Evolutionary conservation across 2,113 vertebrate genomes (phyloP), one percentile per base, ranked within the genome.

Genomic region (Zapornia atra): DNA sequence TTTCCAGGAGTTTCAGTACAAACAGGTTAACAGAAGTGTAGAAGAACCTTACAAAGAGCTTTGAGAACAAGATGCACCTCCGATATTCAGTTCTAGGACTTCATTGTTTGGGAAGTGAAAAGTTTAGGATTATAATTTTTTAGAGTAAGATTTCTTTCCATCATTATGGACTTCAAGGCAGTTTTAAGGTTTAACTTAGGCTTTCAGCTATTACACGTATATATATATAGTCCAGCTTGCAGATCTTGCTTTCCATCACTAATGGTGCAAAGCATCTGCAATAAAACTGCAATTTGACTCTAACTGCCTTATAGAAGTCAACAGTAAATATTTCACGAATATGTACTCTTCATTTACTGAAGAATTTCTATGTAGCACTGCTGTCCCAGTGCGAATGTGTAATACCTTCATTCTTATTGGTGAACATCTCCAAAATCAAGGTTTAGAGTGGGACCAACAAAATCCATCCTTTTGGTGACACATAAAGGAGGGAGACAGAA

Each of bases 401-500:
- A 91, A 64, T 59, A 29, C 10, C 22, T 79, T 79, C 4, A 16
- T 81, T 86, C 50, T 72, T 61, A 17, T 5, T 77, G 40, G 22
- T 56, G 29, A 78, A 24, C 7, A 26, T 72, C 48, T 83, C 29
- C 24, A 86, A 33, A 93, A 50, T 36, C 21, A 57, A 70, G 17
- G 20, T 70, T 70, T 57, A 34, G 3, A 65, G 31, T 15, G 9
- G 19, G 8, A 76, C 21, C 6, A 6, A 15, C 1, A 2, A 70
- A 91, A 57, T 60, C 11, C 10, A 60, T n/a, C 7, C 22, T 69
- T 73, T 65, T 0, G 1, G 19, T 72, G 38, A 38, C 1, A 2
- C 0, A 0, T 59, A 46, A 59, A 65, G 12, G 19, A 64, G 18
- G 38, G 7, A 63, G 20, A 33, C 9, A 46, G 15, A 81, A 60